A percentile compares a stretch with the other conserved stretches of the same genome.
These are phyloP conservation scores for Phalacrocorax brasilianus DNA, from an alignment of 2,113 vertebrate species.

Conservation along the genomic window DNA sequence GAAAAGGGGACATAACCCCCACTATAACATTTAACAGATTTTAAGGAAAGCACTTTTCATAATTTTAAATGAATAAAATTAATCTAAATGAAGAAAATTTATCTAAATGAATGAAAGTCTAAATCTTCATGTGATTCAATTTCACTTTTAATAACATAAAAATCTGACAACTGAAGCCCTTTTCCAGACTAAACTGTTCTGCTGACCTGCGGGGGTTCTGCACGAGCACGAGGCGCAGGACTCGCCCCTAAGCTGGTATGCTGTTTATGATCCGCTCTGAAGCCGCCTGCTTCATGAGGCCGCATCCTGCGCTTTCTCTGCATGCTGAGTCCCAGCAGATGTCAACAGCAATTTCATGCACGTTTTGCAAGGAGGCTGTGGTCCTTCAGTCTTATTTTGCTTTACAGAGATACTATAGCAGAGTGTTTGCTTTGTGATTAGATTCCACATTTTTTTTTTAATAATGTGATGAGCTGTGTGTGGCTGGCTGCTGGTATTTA, in stretches of 20 bases:
- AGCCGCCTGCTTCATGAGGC: background rate
- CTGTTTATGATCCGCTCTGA: background rate
- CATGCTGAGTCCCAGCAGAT: background rate
- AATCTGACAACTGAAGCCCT: background rate
- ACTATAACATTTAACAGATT: background rate
- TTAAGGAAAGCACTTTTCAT: slow-evolving; percentile 3
- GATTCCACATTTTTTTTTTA: background rate
- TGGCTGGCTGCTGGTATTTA: background rate
- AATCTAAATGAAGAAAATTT: background rate
- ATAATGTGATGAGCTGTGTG: background rate
- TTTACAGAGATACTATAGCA: background rate
- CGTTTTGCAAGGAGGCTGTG: background rate
- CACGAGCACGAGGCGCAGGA: background rate
- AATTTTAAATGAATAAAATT: background rate
- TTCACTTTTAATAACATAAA: background rate
- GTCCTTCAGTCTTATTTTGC: background rate
- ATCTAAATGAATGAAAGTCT: background rate
- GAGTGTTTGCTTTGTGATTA: background rate
- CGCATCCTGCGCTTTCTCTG: background rate
- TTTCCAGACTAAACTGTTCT: background rate
- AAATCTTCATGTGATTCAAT: background rate
- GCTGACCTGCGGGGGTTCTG: background rate
- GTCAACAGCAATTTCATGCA: background rate
- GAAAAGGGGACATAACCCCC: background rate
- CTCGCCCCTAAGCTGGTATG: background rate